These are phyloP conservation scores for Chamaea fasciata DNA, from an alignment of 2,113 vertebrate species.

Conservation along the genomic window DNA sequence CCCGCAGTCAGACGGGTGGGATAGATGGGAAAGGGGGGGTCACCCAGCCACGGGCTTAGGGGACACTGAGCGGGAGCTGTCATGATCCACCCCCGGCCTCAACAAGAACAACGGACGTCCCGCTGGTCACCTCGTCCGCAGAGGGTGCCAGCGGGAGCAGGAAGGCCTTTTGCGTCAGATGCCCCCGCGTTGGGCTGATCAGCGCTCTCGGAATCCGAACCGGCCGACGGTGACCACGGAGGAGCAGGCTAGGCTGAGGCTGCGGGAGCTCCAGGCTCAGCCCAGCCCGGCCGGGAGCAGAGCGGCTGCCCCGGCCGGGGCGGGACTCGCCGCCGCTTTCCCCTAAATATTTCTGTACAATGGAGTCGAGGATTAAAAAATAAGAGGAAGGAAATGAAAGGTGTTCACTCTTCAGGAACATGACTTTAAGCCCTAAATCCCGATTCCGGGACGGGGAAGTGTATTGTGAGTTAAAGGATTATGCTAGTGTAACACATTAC, in stretches of 20 bases:
- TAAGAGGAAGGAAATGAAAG: conserved; percentile 39
- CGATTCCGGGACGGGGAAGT: not conserved
- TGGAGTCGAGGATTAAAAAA: conserved; percentile 37
- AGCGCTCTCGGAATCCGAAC: not conserved
- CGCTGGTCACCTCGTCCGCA: not conserved
- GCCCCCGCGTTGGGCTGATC: not conserved
- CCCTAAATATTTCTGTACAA: conserved; percentile 14
- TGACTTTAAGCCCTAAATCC: conserved; percentile 56
- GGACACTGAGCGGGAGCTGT: not conserved
- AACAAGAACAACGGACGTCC: not conserved
- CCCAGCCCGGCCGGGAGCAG: no score
- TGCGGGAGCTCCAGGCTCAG: not conserved
- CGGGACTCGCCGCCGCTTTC: not conserved
- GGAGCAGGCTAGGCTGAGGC: not conserved
- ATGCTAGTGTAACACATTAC: conserved; percentile 39
- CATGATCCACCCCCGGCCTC: not conserved
- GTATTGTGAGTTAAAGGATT: conserved; percentile 61
- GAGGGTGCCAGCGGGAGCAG: not conserved
- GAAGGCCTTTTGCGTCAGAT: not conserved
- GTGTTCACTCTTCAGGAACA: conserved; percentile 28
- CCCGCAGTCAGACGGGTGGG: not conserved
- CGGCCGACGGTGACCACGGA: no score
- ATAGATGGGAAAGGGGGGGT: not conserved
- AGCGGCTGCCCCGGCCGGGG: not conserved
- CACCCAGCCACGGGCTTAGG: not conserved